A percentile compares a stretch with the other conserved stretches of the same genome.
Evolutionary conservation across 2,888 invertebrate species (phyloP).

Genomic region (Amblyjoppa fuscipennis): DNA sequence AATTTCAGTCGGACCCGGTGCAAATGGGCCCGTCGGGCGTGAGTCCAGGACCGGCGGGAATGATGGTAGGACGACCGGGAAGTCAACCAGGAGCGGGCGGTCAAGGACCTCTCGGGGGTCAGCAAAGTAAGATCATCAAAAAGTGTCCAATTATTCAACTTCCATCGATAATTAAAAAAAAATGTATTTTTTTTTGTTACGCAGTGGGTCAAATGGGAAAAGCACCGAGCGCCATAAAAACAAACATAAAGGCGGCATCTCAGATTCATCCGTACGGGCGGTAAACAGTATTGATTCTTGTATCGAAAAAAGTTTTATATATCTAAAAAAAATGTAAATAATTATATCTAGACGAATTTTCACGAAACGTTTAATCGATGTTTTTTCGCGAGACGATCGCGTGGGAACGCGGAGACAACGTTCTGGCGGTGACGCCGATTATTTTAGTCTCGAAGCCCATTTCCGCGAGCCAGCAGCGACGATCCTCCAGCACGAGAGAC

Average conservation of each 20-base stretch:
- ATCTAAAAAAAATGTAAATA: slow-evolving; percentile 34
- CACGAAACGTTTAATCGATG: slow-evolving; percentile 7
- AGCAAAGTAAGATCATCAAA: slow-evolving; percentile 71
- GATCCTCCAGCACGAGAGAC: slow-evolving; percentile 79
- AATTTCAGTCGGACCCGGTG: slow-evolving; percentile 80
- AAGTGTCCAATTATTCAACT: slow-evolving; percentile 26
- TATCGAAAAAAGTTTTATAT: not conserved
- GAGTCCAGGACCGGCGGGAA: slow-evolving; percentile 79
- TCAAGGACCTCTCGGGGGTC: slow-evolving; percentile 82
- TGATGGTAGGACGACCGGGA: slow-evolving; percentile 83
- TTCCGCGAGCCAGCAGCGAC: slow-evolving; percentile 79
- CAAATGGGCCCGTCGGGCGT: slow-evolving; percentile 83
- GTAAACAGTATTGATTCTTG: slow-evolving; percentile 79
- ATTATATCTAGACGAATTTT: slow-evolving; percentile 52
- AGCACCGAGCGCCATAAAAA: slow-evolving; percentile 96
- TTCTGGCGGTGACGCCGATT: slow-evolving; percentile 76
- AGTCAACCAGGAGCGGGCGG: slow-evolving; percentile 80
- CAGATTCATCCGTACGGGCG: slow-evolving; percentile 95
- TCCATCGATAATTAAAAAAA: not conserved
- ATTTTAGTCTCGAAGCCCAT: slow-evolving; percentile 74
- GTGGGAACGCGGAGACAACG: slow-evolving; percentile 80
- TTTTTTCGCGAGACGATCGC: slow-evolving; percentile 79
- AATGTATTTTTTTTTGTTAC: slow-evolving; percentile 59
- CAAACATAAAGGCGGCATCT: slow-evolving; percentile 96
- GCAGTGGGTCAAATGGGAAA: slow-evolving; percentile 90